phyloP scores from a whole-genome alignment of 2,888 invertebrate species.

The Coenonympha arcania region DNA sequence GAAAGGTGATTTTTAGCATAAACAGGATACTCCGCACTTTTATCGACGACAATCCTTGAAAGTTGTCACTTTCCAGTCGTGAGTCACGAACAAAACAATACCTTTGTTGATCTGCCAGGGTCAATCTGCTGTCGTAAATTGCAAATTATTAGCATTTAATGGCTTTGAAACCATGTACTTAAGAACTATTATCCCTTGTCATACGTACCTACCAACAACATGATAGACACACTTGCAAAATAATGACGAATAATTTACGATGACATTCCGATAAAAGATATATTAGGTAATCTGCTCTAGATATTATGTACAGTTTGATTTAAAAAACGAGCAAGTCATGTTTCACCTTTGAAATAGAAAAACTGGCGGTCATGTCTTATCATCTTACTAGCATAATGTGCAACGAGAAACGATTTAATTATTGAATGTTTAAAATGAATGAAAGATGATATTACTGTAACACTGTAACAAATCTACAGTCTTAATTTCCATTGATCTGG shows the following conservation, averaged over 20 bases:
- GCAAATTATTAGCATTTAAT: conserved; percentile 26
- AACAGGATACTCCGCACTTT: conserved; percentile 25
- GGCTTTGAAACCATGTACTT: conserved; percentile 22
- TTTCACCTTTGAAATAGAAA: too few relatives aligned
- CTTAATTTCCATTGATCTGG: too few relatives aligned
- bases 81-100: conserved; percentile 33
- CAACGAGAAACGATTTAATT: too few relatives aligned
- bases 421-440: too few relatives aligned
- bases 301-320: too few relatives aligned
- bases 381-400: too few relatives aligned
- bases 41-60: conserved; percentile 33
- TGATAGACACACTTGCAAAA: conserved; percentile 11
- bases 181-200: conserved; percentile 18
- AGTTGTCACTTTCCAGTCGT: conserved; percentile 36
- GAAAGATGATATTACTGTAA: too few relatives aligned
- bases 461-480: too few relatives aligned
- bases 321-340: too few relatives aligned
- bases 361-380: too few relatives aligned
- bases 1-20: not conserved
- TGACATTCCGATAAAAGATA: conserved; percentile 20
- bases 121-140: conserved; percentile 28
- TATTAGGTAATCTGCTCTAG: not conserved
- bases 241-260: conserved; percentile 19
- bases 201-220: conserved; percentile 8
- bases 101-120: conserved; percentile 30